Conservation (phyloP, 2,888 invertebrate genomes). For the Xanthorhoe spadicearia region DNA sequence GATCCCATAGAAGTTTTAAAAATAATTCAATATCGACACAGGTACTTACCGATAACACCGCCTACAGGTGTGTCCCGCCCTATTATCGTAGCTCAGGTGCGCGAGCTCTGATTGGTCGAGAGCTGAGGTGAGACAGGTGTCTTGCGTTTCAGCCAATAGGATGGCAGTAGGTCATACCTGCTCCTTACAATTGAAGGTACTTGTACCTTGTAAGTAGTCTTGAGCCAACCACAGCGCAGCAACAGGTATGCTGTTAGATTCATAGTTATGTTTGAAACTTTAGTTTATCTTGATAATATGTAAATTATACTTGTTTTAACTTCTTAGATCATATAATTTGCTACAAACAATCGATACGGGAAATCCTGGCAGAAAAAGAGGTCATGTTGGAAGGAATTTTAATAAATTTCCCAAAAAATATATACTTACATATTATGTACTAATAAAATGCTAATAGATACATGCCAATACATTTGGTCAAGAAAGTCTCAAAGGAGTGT, state of each 20-base stretch:
- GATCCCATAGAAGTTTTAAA: background rate
- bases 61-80: constrained; percentile 54
- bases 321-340: too few species aligned
- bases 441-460: too few species aligned
- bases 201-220: background rate
- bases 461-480: too few species aligned
- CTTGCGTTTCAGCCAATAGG: constrained; percentile 56
- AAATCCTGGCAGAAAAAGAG: too few species aligned
- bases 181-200: constrained; percentile 8
- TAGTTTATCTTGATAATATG: too few species aligned
- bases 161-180: constrained; percentile 26
- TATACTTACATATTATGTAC: too few species aligned
- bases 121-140: constrained; percentile 64
- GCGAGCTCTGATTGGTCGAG: constrained; percentile 59
- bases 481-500: too few species aligned
- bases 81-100: constrained; percentile 66
- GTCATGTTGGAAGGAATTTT: too few species aligned
- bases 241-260: background rate
- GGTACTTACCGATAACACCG: constrained; percentile 22
- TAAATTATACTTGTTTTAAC: too few species aligned
- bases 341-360: too few species aligned
- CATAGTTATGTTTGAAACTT: too few species aligned
- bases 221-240: background rate
- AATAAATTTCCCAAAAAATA: too few species aligned
- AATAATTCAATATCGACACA: constrained; percentile 27